Evolutionary conservation across 2,888 invertebrate genomes (phyloP), one percentile per base, ranked within the genome.

Genomic region (Cryptus armator): DNA sequence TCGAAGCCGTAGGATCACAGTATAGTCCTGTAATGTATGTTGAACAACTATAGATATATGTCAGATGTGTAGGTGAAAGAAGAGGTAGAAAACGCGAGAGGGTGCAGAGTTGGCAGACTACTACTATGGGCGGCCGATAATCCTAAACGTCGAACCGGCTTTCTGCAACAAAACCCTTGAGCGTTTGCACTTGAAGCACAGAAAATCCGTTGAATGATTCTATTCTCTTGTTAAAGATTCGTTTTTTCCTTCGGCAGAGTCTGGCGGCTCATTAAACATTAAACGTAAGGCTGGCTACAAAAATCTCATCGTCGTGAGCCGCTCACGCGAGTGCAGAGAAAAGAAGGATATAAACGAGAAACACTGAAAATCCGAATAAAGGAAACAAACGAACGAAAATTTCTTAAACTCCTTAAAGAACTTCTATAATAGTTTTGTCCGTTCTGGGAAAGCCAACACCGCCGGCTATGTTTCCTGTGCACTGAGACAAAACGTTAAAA

Each of bases 201-300:
- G 75, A 77, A 89, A 89, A 87, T 86, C 88, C 71, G 72, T 74
- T 86, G 87, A 88, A 88, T 88, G 88, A 90, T 88, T 83, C 84
- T 81, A 86, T 86, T 89, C 87, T 89, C 87, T 88, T 10, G 87
- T 87, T 83, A 84, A 76, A 76, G 19, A 76, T 78, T 82, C 72
- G 71, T 77, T 71, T 64, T 76, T 32, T 46, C 16, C 19, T 70
- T 37, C 14, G 29, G 12, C 46, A 66, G 51, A 68, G 79, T 79
- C 75, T 84, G 83, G 82, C 74, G 71, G 68, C 79, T 5, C 88
- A 87, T 91, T 91, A 91, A 92, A 92, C 91, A 91, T 91, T 91
- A 88, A 91, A 88, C 80, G 83, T 84, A 83, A 79, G 75, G 48
- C 83, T 84, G 87, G 86, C 86, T 88, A 88, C 89, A 89, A 90